A percentile compares a stretch with the other conserved stretches of the same genome.
These are phyloP conservation scores for Plebejus argus DNA, from an alignment of 2,888 invertebrate species.

Conservation along the genomic window DNA sequence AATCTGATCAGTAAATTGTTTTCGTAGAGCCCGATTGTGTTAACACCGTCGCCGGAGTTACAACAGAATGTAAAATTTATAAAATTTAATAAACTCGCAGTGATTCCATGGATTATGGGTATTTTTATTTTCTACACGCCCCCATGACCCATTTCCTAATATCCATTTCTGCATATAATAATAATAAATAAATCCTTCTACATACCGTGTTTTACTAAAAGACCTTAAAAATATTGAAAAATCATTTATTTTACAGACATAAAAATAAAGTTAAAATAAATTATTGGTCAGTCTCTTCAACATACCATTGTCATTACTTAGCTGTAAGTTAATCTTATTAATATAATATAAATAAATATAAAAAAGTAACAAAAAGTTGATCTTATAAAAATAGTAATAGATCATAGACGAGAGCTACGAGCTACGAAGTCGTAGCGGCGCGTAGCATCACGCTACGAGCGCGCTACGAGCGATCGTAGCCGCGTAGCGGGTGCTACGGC, in stretches of 20 bases:
- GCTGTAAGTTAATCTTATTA: too few relatives aligned
- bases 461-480: not conserved
- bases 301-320: too few relatives aligned
- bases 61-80: conserved; percentile 78
- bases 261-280: too few relatives aligned
- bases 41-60: conserved; percentile 63
- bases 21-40: conserved; percentile 59
- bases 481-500: not conserved
- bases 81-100: conserved; percentile 77
- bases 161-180: too few relatives aligned
- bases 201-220: too few relatives aligned
- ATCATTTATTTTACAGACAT: too few relatives aligned
- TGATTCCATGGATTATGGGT: conserved; percentile 74
- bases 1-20: conserved; percentile 59
- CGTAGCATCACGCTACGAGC: not conserved
- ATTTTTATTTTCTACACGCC: conserved; percentile 55
- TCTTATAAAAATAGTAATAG: not conserved
- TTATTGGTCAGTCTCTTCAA: too few relatives aligned
- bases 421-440: conserved; percentile 5
- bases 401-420: not conserved
- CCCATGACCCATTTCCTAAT: not conserved
- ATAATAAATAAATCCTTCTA: too few relatives aligned
- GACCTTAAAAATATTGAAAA: too few relatives aligned
- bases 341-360: too few relatives aligned
- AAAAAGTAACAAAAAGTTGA: too few relatives aligned